Percentiles rank a stretch among this genome's conserved stretches.
Evolutionary conservation across 2,113 vertebrate species (phyloP).

Genomic region (Mesoclemmys tuberculata): DNA sequence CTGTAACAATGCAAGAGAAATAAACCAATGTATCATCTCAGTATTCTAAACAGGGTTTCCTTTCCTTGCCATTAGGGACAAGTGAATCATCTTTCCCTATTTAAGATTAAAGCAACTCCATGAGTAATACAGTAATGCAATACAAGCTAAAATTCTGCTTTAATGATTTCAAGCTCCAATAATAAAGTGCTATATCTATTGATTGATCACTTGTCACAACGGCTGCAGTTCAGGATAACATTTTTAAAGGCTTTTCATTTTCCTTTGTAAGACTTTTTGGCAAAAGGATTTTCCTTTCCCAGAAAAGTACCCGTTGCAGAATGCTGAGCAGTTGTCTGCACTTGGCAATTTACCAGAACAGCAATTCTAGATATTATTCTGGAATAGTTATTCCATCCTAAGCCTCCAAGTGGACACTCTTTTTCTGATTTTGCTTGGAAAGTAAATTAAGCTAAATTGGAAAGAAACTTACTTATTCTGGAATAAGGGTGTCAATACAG

Average conservation of each 20-base stretch:
- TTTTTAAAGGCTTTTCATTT: constrained; percentile 2
- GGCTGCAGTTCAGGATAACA: neutral
- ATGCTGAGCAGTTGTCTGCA: neutral
- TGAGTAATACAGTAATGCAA: constrained; percentile 49
- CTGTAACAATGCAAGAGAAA: neutral
- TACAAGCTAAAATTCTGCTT: constrained; percentile 27
- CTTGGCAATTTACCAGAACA: neutral
- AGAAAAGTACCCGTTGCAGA: neutral
- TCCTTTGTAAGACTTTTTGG: neutral
- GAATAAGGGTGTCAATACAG: constrained; percentile 20
- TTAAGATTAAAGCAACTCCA: constrained; percentile 19
- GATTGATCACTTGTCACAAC: constrained; percentile 56
- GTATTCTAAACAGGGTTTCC: neutral
- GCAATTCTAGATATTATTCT: neutral
- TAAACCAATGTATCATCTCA: neutral
- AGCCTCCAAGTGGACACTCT: neutral
- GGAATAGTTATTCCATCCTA: constrained; percentile 11
- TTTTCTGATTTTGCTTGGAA: constrained; percentile 38
- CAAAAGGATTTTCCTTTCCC: constrained; percentile 10
- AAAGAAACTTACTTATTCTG: constrained; percentile 17
- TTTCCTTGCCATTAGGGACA: constrained; percentile 6
- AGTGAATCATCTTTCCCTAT: constrained; percentile 30
- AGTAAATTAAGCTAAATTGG: neutral
- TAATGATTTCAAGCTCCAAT: constrained; percentile 4
- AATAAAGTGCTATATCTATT: constrained; percentile 9